A percentile compares a stretch with the other conserved stretches of the same genome.
phyloP scores from a whole-genome alignment of 1,140 invertebrate genomes.

The Hormaphis cornu region DNA sequence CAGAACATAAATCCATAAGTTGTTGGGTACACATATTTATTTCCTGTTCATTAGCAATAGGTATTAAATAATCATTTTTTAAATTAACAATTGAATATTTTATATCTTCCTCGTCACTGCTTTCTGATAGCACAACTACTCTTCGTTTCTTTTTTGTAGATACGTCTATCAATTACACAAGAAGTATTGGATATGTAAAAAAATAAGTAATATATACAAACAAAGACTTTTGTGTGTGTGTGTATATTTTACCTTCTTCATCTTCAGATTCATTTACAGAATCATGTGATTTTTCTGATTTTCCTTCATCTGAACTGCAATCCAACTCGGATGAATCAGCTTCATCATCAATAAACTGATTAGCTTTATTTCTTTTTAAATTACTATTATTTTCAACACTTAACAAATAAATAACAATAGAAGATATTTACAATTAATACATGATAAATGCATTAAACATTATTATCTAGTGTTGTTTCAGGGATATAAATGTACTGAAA shows the following conservation, averaged over 20 bases:
- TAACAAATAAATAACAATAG: too few relatives aligned
- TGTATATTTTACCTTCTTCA: neutral
- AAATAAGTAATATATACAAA: neutral
- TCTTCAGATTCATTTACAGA: neutral
- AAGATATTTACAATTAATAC: too few relatives aligned
- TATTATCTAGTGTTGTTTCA: too few relatives aligned
- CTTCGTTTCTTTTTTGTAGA: neutral
- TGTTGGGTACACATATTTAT: neutral
- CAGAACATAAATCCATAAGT: constrained; percentile 3
- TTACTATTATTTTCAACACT: neutral
- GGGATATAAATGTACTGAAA: too few relatives aligned
- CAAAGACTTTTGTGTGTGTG: too few relatives aligned
- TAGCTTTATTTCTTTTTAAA: neutral
- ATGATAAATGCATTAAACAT: too few relatives aligned
- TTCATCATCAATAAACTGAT: neutral
- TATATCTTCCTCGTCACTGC: neutral
- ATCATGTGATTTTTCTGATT: neutral
- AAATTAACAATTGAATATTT: neutral
- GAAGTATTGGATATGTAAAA: too few relatives aligned
- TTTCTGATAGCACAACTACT: constrained; percentile 3
- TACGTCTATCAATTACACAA: neutral
- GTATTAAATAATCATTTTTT: neutral
- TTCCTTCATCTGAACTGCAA: neutral
- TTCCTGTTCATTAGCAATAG: neutral
- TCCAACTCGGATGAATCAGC: neutral